Percentiles rank a stretch among this genome's conserved stretches.
Evolutionary conservation across 2,888 invertebrate genomes (phyloP).

Genomic region (Electrophaes corylata): DNA sequence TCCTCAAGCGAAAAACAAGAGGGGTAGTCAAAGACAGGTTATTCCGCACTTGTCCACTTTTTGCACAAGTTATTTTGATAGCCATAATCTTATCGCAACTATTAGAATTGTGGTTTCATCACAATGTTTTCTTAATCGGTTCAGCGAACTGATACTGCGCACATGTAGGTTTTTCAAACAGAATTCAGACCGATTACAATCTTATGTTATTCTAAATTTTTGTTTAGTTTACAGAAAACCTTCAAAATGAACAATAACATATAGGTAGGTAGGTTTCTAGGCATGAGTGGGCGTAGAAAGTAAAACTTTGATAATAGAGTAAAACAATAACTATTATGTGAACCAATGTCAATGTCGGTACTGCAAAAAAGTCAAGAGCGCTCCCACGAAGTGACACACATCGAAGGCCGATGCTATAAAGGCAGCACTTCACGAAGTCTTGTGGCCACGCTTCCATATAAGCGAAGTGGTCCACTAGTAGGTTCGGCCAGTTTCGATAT

Average conservation of each 20-base stretch:
- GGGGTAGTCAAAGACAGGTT: too few relatives aligned
- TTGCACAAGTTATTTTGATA: too few relatives aligned
- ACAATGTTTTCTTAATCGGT: not conserved
- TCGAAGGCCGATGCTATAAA: conserved; percentile 57
- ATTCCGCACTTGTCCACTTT: too few relatives aligned
- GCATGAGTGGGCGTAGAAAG: conserved; percentile 31
- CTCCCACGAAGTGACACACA: conserved; percentile 57
- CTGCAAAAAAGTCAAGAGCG: conserved; percentile 59
- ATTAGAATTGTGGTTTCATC: not conserved
- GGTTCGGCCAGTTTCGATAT: conserved; percentile 2
- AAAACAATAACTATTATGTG: conserved; percentile 43
- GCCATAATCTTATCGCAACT: not conserved
- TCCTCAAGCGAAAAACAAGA: too few relatives aligned
- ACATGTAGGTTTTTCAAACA: too few relatives aligned
- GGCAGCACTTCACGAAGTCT: conserved; percentile 30
- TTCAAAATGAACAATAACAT: not conserved
- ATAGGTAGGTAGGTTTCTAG: not conserved
- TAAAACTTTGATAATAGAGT: conserved; percentile 54
- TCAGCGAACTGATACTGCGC: not conserved
- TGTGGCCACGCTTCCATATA: conserved; percentile 19
- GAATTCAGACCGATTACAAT: too few relatives aligned
- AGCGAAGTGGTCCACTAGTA: conserved; percentile 22
- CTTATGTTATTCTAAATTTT: too few relatives aligned
- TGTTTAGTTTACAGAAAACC: too few relatives aligned
- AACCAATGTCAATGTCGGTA: conserved; percentile 58